These are phyloP conservation scores for Cetonia aurata DNA, from an alignment of 2,888 invertebrate species.

Conservation along the genomic window DNA sequence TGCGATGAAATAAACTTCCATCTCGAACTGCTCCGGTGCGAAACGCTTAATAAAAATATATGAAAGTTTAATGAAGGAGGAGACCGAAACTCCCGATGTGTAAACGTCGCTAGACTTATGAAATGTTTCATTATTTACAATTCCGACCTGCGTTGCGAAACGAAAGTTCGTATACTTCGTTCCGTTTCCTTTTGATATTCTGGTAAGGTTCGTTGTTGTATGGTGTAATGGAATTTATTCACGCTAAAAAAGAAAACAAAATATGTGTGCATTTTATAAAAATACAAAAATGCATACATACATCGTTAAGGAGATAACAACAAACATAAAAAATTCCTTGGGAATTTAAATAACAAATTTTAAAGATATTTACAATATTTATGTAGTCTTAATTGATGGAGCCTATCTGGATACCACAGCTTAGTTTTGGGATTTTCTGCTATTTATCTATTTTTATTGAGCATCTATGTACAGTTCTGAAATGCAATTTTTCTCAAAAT, in stretches of 20 bases:
- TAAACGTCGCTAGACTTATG: constrained; percentile 28
- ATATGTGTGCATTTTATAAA: constrained; percentile 5
- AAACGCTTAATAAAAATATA: constrained; percentile 48
- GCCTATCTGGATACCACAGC: too few relatives aligned
- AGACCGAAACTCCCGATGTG: constrained; percentile 34
- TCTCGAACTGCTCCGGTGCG: constrained; percentile 43
- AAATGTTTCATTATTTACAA: constrained; percentile 38
- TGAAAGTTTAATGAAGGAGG: constrained; percentile 49
- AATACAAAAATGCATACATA: too few relatives aligned
- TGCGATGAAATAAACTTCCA: constrained; percentile 34
- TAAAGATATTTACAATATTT: too few relatives aligned
- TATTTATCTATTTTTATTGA: too few relatives aligned
- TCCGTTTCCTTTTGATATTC: constrained; percentile 17
- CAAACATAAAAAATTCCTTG: too few relatives aligned
- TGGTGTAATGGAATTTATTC: constrained; percentile 26
- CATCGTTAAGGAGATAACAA: too few relatives aligned
- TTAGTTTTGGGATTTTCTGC: too few relatives aligned
- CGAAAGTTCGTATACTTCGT: not conserved
- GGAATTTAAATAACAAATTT: too few relatives aligned
- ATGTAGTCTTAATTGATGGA: too few relatives aligned
- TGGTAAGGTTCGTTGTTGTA: constrained; percentile 11
- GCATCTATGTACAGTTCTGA: too few relatives aligned
- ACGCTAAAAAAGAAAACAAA: too few relatives aligned
- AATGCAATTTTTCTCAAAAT: too few relatives aligned
- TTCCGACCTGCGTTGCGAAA: not conserved